Conservation (phyloP, 1,140 invertebrate species). For the Achroia grisella region DNA sequence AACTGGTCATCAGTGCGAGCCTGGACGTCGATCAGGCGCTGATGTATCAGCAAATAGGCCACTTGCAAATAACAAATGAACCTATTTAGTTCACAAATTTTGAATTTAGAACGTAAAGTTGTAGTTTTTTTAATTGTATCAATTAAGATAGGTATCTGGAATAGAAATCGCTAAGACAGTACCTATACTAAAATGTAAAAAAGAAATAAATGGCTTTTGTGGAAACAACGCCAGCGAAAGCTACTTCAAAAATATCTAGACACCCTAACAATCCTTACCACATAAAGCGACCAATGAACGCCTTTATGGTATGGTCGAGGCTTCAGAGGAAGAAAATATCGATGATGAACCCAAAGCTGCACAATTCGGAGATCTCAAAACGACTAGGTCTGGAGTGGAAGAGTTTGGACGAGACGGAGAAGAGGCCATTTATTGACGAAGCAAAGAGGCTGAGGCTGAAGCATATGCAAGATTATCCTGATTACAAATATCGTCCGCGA, state of each 20-base stretch:
- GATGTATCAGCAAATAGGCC: background rate
- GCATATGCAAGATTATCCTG: constrained; percentile 85
- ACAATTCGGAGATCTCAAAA: constrained; percentile 86
- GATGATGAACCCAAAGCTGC: constrained; percentile 86
- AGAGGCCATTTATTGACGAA: constrained; percentile 89
- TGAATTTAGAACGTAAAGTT: too few species aligned
- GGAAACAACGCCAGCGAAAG: constrained; percentile 29
- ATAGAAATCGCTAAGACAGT: too few species aligned
- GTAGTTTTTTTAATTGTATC: background rate
- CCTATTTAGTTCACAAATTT: too few species aligned
- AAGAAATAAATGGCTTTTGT: constrained; percentile 48
- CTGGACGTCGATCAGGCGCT: constrained; percentile 28
- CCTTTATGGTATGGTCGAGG: constrained; percentile 83
- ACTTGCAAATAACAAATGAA: too few species aligned
- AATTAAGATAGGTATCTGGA: too few species aligned
- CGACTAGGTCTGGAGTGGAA: constrained; percentile 83
- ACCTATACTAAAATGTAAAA: constrained; percentile 1
- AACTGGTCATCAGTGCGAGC: constrained; percentile 51
- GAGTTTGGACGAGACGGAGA: constrained; percentile 77
- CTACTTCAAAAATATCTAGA: constrained; percentile 35
- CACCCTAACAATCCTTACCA: constrained; percentile 67
- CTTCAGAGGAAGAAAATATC: constrained; percentile 84
- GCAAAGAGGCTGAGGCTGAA: constrained; percentile 81
- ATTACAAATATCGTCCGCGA: constrained; percentile 82
- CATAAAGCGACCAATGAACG: constrained; percentile 81